Conservation (phyloP, 1,140 invertebrate species). For the Orchesella cincta region DNA sequence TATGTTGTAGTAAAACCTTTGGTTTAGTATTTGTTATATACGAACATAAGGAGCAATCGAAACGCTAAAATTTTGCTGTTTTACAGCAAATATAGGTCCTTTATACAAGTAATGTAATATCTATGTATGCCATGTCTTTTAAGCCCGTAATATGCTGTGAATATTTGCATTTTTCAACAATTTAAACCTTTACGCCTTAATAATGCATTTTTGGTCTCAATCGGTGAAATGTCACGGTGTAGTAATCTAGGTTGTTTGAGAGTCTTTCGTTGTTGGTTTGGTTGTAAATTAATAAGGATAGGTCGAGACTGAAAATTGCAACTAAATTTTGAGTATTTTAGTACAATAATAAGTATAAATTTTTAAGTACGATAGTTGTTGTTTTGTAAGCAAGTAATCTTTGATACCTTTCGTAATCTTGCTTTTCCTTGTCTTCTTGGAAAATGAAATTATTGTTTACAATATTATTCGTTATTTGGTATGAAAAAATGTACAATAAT, state of each 20-base stretch:
- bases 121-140: no score
- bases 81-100: no score
- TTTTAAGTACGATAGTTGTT: neutral
- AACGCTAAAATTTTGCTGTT: no score
- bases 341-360: neutral
- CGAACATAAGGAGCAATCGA: neutral
- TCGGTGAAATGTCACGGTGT: neutral
- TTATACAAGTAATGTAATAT: no score
- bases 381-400: neutral
- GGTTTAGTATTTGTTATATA: no score
- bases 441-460: no score
- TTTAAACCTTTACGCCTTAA: neutral
- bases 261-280: neutral
- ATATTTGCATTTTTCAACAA: neutral
- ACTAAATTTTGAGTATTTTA: neutral
- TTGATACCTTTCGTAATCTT: slow-evolving; percentile 4
- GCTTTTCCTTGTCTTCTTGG: neutral
- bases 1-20: no score
- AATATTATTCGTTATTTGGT: no score
- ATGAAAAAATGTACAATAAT: no score
- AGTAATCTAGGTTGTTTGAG: neutral
- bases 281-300: neutral
- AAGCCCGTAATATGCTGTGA: neutral
- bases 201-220: neutral
- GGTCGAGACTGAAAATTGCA: slow-evolving; percentile 16